phyloP scores from a whole-genome alignment of 2,888 invertebrate species.

The Netelia virgata region DNA sequence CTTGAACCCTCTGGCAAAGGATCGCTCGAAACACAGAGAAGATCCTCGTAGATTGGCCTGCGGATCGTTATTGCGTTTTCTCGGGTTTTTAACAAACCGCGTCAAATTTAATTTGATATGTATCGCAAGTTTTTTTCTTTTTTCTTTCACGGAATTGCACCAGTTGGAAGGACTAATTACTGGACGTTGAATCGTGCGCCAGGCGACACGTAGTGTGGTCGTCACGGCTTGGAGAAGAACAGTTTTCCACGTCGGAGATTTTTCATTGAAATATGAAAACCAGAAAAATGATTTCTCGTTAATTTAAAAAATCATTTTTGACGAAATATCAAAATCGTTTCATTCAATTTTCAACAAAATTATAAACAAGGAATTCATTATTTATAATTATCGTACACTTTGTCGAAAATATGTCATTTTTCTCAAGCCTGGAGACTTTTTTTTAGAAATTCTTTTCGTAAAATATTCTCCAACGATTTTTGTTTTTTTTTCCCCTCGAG shows the following conservation, averaged over 20 bases:
- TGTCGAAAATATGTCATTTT: neutral
- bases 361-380: too few species aligned
- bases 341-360: neutral
- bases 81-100: neutral
- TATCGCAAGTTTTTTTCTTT: neutral
- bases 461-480: neutral
- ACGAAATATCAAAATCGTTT: neutral
- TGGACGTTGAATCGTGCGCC: neutral
- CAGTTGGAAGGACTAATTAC: neutral
- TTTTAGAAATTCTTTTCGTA: neutral
- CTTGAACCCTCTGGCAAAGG: neutral
- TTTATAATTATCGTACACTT: neutral
- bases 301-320: neutral
- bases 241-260: too few species aligned
- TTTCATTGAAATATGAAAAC: too few species aligned
- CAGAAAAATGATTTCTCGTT: neutral
- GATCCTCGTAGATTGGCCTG: neutral
- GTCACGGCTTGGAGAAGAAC: too few species aligned
- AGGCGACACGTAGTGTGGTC: neutral
- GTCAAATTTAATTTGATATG: neutral
- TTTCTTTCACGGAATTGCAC: neutral
- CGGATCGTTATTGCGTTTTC: conserved; percentile 7
- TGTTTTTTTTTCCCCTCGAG: neutral
- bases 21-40: neutral
- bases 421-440: neutral